A percentile compares a stretch with the other conserved stretches of the same genome.
phyloP scores from a whole-genome alignment of 2,113 vertebrate species.

The Poicephalus gulielmi region DNA sequence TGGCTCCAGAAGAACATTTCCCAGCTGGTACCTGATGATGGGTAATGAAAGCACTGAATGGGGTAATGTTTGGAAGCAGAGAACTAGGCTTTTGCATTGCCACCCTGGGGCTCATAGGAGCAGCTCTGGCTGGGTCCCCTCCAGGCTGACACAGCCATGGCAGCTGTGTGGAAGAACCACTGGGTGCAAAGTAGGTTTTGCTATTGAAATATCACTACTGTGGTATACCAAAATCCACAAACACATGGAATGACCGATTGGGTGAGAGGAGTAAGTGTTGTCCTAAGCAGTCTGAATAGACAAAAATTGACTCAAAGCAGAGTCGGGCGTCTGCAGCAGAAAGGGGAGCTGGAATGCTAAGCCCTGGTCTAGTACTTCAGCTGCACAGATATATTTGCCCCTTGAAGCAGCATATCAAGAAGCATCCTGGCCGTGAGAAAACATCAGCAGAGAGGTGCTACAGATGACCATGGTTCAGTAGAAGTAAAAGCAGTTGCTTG shows the following conservation, averaged over 20 bases:
- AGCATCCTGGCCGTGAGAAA: not conserved
- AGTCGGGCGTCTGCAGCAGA: not conserved
- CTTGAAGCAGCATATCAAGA: not conserved
- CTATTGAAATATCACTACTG: not conserved
- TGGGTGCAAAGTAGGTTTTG: not conserved
- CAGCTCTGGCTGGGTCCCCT: not conserved
- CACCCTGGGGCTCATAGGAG: not conserved
- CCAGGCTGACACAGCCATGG: not conserved
- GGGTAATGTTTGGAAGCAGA: not conserved
- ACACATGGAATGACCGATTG: not conserved
- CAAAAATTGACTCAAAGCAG: not conserved
- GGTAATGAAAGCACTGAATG: not conserved
- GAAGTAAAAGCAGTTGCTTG: not conserved
- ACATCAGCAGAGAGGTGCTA: not conserved
- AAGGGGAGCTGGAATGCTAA: not conserved
- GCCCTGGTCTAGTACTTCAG: not conserved
- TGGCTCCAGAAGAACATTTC: not conserved
- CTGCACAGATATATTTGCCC: not conserved
- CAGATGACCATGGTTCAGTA: not conserved
- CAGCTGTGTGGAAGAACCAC: not conserved
- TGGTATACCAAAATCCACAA: not conserved
- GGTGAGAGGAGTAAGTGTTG: not conserved
- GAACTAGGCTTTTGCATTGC: not conserved
- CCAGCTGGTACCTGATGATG: not conserved
- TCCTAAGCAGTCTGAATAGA: not conserved